Conservation (phyloP, 2,888 invertebrate genomes). For the Lasioglossum vierecki region DNA sequence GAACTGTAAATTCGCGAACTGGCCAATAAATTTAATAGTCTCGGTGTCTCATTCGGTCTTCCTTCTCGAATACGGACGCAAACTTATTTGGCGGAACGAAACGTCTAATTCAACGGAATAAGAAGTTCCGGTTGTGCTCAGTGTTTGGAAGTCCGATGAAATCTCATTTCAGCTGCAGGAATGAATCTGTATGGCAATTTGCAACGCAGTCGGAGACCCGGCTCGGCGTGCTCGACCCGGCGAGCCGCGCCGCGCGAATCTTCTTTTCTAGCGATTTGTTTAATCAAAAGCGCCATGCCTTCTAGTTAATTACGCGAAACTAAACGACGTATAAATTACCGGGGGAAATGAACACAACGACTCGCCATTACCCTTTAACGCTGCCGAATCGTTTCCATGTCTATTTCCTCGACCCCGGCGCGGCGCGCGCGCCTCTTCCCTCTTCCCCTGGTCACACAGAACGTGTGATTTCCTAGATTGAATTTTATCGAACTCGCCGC, state of each 20-base stretch:
- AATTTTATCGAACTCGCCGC: constrained; percentile 18
- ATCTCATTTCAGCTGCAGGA: constrained; percentile 32
- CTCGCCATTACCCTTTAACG: constrained; percentile 4
- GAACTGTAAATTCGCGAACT: neutral
- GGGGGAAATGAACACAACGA: too few species aligned
- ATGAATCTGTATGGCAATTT: constrained; percentile 44
- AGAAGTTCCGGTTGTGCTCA: neutral
- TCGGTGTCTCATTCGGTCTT: neutral
- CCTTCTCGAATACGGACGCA: neutral
- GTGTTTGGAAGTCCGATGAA: constrained; percentile 30
- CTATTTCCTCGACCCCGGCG: neutral
- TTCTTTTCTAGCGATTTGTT: constrained; percentile 18
- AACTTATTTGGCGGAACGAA: constrained; percentile 20
- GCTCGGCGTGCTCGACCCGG: neutral
- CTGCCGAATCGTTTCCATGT: neutral
- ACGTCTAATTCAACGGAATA: constrained; percentile 24
- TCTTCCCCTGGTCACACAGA: neutral
- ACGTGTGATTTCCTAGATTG: constrained; percentile 17
- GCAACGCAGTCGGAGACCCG: constrained; percentile 15
- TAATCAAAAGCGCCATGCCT: constrained; percentile 30
- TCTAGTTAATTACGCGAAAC: constrained; percentile 22
- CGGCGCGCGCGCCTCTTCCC: neutral
- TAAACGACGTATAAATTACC: constrained; percentile 6
- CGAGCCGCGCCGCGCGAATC: neutral
- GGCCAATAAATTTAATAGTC: neutral